A percentile compares a stretch with the other conserved stretches of the same genome.
Evolutionary conservation across 2,113 vertebrate genomes (phyloP).

Genomic region (Nyctereutes procyonoides): DNA sequence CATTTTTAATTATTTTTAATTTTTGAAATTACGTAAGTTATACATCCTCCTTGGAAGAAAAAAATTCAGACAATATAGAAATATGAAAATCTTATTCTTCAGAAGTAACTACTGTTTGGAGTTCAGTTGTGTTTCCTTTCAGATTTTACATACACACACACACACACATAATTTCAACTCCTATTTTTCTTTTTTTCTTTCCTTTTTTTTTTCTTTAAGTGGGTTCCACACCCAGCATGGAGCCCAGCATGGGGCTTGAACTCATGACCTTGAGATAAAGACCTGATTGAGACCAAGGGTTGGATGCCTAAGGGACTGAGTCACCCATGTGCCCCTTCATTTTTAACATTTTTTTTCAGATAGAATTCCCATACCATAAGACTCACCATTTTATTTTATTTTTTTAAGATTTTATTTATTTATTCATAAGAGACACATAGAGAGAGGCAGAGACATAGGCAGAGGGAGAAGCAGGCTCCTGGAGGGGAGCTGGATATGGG

Average conservation of each 20-base stretch:
- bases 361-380: not conserved
- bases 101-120: not conserved
- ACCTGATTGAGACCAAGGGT: not conserved
- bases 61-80: not conserved
- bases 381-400: not conserved
- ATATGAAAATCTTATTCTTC: not conserved
- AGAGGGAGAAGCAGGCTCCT: not conserved
- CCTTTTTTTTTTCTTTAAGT: not conserved
- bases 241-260: not conserved
- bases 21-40: not conserved
- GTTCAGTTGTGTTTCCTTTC: not conserved
- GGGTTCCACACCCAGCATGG: no score
- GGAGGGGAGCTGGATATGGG: not conserved
- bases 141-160: not conserved
- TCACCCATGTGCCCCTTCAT: not conserved
- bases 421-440: not conserved
- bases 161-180: not conserved
- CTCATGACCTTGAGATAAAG: not conserved
- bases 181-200: not conserved
- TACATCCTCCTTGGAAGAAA: not conserved
- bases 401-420: not conserved
- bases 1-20: not conserved
- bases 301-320: not conserved
- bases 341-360: not conserved
- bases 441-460: not conserved